phyloP scores from a whole-genome alignment of 2,113 vertebrate genomes.

The Alosa alosa region DNA sequence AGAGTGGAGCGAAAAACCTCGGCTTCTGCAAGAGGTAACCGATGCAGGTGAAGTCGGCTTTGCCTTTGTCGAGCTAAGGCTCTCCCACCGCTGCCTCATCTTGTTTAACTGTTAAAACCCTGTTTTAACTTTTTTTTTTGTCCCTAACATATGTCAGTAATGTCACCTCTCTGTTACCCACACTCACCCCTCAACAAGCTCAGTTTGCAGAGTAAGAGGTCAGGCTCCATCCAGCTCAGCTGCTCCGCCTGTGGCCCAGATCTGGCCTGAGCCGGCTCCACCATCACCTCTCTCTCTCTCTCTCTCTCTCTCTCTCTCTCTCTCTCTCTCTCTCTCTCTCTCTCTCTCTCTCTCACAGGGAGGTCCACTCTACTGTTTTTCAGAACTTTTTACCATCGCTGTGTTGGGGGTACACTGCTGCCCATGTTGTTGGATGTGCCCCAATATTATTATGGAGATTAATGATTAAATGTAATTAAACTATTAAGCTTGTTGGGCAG shows the following conservation, averaged over 20 bases:
- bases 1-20: slow-evolving; percentile 21
- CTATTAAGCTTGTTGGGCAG: background rate
- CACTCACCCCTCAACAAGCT: background rate
- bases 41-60: background rate
- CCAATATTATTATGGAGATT: background rate
- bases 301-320: too few species aligned
- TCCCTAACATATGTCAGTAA: too few species aligned
- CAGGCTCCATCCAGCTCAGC: background rate
- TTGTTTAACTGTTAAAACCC: too few species aligned
- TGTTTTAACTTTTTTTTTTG: too few species aligned
- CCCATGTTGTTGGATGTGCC: background rate
- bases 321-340: too few species aligned
- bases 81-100: too few species aligned
- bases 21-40: background rate
- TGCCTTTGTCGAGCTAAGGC: background rate
- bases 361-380: too few species aligned
- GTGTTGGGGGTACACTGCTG: background rate
- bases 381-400: background rate
- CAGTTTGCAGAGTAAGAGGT: background rate
- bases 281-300: too few species aligned
- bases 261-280: background rate
- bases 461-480: background rate
- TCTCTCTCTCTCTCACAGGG: too few species aligned
- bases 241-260: background rate
- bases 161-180: background rate